These are phyloP conservation scores for Dallia pectoralis DNA, from an alignment of 2,797 vertebrate species.

Conservation along the genomic window DNA sequence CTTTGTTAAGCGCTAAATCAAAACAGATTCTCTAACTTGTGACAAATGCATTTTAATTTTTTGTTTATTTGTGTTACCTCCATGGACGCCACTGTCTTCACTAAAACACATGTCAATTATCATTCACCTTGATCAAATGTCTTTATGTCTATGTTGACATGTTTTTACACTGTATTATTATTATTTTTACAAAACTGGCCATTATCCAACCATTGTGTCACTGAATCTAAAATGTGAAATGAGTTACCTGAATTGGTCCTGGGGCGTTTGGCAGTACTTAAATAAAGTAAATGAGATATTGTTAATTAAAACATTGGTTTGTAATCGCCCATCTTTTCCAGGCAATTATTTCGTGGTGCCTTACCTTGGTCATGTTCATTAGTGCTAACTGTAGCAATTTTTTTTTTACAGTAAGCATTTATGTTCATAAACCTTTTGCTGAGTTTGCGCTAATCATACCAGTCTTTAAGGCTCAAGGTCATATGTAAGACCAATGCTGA, in stretches of 20 bases:
- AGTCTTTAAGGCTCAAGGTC: not conserved
- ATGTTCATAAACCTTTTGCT: not conserved
- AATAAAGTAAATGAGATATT: not conserved
- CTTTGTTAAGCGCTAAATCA: not conserved
- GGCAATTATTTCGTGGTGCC: constrained; percentile 17
- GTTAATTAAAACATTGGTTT: not conserved
- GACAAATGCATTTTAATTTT: not conserved
- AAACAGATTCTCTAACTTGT: not conserved
- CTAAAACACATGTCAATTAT: not conserved
- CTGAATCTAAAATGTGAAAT: constrained; percentile 7
- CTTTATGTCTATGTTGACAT: not conserved
- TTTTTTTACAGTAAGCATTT: not conserved
- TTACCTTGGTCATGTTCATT: constrained; percentile 6
- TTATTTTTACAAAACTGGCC: constrained; percentile 3
- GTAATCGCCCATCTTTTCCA: not conserved
- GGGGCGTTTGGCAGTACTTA: constrained; percentile 6
- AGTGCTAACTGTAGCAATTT: not conserved
- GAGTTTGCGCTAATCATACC: not conserved
- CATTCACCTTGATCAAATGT: not conserved
- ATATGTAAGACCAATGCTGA: not conserved
- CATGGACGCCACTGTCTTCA: not conserved
- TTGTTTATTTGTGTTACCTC: not conserved
- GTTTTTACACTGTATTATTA: not conserved
- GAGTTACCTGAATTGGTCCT: not conserved
- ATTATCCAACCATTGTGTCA: constrained; percentile 15